Evolutionary conservation across 2,797 vertebrate species (phyloP).

Genomic region (Neosalanx taihuensis): DNA sequence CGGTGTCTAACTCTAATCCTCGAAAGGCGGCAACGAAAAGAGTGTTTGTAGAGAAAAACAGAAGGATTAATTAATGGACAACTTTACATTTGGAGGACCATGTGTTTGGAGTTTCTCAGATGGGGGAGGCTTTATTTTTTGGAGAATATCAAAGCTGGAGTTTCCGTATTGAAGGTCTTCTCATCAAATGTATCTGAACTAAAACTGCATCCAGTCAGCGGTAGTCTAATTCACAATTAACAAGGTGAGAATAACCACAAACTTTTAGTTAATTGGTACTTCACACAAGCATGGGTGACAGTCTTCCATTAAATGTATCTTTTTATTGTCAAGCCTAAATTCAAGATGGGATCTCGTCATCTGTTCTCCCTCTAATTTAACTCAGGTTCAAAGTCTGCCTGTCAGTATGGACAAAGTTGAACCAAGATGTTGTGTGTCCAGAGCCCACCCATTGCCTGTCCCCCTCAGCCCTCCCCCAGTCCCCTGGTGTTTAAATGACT

Average conservation of each 20-base stretch:
- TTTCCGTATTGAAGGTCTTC: neutral
- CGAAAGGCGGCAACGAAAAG: conserved; percentile 30
- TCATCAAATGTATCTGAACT: neutral
- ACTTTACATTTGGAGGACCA: conserved; percentile 28
- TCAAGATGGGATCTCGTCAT: neutral
- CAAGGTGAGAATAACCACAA: too few relatives aligned
- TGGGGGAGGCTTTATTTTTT: neutral
- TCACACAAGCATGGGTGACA: too few relatives aligned
- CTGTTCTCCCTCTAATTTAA: neutral
- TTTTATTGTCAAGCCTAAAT: too few relatives aligned
- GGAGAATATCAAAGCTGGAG: neutral
- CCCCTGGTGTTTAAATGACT: conserved; percentile 81
- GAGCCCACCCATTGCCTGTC: conserved; percentile 77
- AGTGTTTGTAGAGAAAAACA: conserved; percentile 56
- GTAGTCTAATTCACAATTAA: too few relatives aligned
- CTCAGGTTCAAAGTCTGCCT: neutral
- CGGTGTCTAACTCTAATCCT: conserved; percentile 9
- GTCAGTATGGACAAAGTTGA: conserved; percentile 6
- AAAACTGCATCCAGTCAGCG: too few relatives aligned
- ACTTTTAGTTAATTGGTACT: too few relatives aligned
- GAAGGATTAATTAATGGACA: conserved; percentile 57
- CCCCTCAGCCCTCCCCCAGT: conserved; percentile 31
- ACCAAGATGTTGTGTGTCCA: conserved; percentile 73
- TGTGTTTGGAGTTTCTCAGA: conserved; percentile 9
- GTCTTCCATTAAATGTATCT: too few relatives aligned